phyloP scores from a whole-genome alignment of 2,797 vertebrate species.

The Neomorphus geoffroyi region DNA sequence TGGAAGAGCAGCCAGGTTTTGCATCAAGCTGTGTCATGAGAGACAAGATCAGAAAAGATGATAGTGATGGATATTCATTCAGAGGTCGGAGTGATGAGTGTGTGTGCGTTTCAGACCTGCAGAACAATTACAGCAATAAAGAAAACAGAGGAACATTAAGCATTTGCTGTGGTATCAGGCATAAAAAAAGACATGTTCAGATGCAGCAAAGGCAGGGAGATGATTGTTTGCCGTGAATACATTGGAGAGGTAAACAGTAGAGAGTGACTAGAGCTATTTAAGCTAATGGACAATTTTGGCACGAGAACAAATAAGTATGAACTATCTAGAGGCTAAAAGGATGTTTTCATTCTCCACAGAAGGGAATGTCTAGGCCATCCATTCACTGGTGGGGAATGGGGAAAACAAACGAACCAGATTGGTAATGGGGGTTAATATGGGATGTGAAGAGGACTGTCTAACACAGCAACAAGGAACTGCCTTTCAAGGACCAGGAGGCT shows the following conservation, averaged over 20 bases:
- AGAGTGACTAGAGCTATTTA: neutral
- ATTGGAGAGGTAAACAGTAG: neutral
- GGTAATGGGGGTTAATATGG: neutral
- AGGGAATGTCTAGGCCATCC: neutral
- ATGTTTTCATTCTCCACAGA: neutral
- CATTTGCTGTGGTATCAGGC: neutral
- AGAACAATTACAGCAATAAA: neutral
- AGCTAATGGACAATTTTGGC: slow-evolving; percentile 46
- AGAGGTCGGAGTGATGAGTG: neutral
- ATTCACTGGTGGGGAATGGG: neutral
- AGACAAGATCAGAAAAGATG: neutral
- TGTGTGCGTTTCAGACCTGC: neutral
- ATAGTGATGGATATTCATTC: neutral
- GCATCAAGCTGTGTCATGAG: neutral
- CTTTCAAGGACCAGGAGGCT: neutral
- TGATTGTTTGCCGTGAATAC: neutral
- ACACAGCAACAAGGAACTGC: neutral
- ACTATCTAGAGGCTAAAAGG: slow-evolving; percentile 10
- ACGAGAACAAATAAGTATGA: neutral
- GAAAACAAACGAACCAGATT: neutral
- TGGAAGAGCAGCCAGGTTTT: neutral
- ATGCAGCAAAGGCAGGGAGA: neutral
- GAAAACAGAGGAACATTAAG: neutral
- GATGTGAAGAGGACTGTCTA: neutral
- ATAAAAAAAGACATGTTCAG: neutral